Evolutionary conservation across 2,797 vertebrate species (phyloP).

Genomic region (Gymnocypris eckloni): DNA sequence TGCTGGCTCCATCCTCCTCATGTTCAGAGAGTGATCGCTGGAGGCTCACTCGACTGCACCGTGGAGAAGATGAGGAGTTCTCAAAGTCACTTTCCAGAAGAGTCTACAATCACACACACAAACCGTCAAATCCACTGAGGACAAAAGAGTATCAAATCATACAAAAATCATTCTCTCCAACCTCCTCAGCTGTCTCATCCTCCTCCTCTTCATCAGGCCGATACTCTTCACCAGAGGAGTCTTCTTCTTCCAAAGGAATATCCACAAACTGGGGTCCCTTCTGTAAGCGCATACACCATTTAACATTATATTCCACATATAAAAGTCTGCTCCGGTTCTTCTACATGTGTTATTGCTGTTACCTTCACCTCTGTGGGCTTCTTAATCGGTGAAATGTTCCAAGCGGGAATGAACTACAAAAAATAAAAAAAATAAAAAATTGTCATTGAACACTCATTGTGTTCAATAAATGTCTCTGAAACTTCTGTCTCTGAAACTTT

Average conservation of each 20-base stretch:
- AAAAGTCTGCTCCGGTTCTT: background rate
- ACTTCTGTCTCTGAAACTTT: too few relatives aligned
- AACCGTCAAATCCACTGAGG: conserved; percentile 68
- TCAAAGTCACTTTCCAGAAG: conserved; percentile 87
- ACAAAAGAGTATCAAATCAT: conserved; percentile 6
- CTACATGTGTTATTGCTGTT: background rate
- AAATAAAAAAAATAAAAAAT: background rate
- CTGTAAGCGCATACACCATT: background rate
- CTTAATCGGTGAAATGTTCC: conserved; percentile 98
- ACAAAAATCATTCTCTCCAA: conserved; percentile 51
- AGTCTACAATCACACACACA: conserved; percentile 69
- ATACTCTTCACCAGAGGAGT: conserved; percentile 88
- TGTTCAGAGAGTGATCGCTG: conserved; percentile 62
- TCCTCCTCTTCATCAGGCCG: conserved; percentile 87
- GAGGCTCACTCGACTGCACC: conserved; percentile 70
- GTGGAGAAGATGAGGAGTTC: conserved; percentile 84
- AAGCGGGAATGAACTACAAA: conserved; percentile 89
- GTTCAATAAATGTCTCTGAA: background rate
- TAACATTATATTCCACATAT: background rate
- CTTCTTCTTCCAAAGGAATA: conserved; percentile 86
- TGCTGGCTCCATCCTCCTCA: conserved; percentile 78
- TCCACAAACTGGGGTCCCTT: conserved; percentile 91
- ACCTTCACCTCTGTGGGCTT: conserved; percentile 85
- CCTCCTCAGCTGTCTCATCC: conserved; percentile 87
- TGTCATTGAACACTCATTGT: background rate